These are phyloP conservation scores for Apomyelois bistriatella DNA, from an alignment of 2,888 invertebrate genomes.

Conservation along the genomic window DNA sequence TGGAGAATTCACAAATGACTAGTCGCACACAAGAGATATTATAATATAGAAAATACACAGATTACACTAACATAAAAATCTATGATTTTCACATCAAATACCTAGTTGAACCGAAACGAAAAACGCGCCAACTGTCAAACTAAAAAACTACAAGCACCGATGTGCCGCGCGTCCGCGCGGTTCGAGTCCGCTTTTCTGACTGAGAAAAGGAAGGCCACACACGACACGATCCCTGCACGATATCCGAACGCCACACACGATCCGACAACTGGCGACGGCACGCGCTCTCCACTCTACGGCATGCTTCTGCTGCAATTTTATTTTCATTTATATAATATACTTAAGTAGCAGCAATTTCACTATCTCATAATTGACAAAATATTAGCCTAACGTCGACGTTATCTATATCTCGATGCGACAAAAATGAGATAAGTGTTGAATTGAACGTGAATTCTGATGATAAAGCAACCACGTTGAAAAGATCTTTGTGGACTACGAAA, in stretches of 20 bases:
- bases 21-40: slow-evolving; percentile 64
- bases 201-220: slow-evolving; percentile 47
- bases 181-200: slow-evolving; percentile 75
- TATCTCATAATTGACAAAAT: slow-evolving; percentile 71
- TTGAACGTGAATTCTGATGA: slow-evolving; percentile 55
- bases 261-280: slow-evolving; percentile 31
- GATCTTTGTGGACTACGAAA: slow-evolving; percentile 56
- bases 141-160: slow-evolving; percentile 79
- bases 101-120: slow-evolving; percentile 65
- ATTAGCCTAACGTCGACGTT: slow-evolving; percentile 59
- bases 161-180: slow-evolving; percentile 72
- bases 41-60: slow-evolving; percentile 69
- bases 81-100: slow-evolving; percentile 72
- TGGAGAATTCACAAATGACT: slow-evolving; percentile 69
- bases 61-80: slow-evolving; percentile 75
- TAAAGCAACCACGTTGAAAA: slow-evolving; percentile 65
- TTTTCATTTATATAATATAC: slow-evolving; percentile 55
- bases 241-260: slow-evolving; percentile 47
- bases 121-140: slow-evolving; percentile 79
- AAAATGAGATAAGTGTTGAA: slow-evolving; percentile 63
- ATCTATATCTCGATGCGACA: slow-evolving; percentile 74
- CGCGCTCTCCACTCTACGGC: slow-evolving; percentile 33
- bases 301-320: slow-evolving; percentile 61
- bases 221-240: slow-evolving; percentile 30
- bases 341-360: slow-evolving; percentile 50